These are phyloP conservation scores for Parotocinclus haroldoi DNA, from an alignment of 2,797 vertebrate genomes.

Conservation along the genomic window DNA sequence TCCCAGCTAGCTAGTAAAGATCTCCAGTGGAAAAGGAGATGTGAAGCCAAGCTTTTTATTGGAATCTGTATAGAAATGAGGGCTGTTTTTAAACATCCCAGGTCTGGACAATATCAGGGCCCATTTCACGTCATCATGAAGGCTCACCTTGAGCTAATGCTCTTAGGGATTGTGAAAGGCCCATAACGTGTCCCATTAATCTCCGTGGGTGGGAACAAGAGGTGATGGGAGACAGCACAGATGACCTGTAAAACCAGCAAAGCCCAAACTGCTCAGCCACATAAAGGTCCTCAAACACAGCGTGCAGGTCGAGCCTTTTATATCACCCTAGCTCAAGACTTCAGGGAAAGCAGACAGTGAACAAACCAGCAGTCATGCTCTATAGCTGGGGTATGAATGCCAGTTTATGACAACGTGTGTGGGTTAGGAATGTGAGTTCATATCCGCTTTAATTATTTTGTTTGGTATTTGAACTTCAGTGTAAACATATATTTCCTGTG, in stretches of 20 bases:
- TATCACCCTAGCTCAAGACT: constrained; percentile 46
- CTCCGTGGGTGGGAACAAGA: constrained; percentile 39
- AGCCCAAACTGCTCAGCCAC: constrained; percentile 38
- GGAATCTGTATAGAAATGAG: constrained; percentile 44
- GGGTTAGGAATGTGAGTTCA: too few relatives aligned
- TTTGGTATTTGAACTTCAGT: too few relatives aligned
- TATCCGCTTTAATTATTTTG: too few relatives aligned
- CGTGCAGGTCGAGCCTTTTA: constrained; percentile 36
- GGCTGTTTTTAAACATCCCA: constrained; percentile 42
- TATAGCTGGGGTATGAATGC: neutral
- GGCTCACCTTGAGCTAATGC: constrained; percentile 53
- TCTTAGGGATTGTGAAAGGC: constrained; percentile 46
- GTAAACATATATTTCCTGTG: too few relatives aligned
- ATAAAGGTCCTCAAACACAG: constrained; percentile 40
- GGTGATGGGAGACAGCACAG: constrained; percentile 35
- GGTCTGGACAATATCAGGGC: constrained; percentile 46
- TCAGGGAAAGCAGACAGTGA: constrained; percentile 36
- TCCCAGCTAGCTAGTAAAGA: constrained; percentile 37
- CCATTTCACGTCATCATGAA: constrained; percentile 49
- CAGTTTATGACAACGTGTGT: neutral
- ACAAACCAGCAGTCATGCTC: neutral
- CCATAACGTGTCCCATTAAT: constrained; percentile 52
- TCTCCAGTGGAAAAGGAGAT: constrained; percentile 30
- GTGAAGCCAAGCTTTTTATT: constrained; percentile 42
- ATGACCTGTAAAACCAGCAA: constrained; percentile 49